Evolutionary conservation across 2,113 vertebrate species (phyloP).

Genomic region (Brachypteracias leptosomus): DNA sequence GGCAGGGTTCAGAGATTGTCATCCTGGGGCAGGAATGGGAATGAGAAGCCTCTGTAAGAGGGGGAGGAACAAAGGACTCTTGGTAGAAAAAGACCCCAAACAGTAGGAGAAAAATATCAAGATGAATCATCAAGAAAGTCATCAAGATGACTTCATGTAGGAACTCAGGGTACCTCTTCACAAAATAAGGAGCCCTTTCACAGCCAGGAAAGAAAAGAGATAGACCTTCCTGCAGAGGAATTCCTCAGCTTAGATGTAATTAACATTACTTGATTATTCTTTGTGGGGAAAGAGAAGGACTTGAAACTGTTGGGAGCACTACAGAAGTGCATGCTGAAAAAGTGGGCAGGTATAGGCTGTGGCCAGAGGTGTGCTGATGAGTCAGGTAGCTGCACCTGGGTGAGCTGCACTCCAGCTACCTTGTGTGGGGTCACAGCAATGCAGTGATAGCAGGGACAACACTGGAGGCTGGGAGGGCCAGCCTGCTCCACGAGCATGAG

Average conservation of each 20-base stretch:
- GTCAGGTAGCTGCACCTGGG: background rate
- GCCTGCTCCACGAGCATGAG: rapidly evolving
- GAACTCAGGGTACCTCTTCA: background rate
- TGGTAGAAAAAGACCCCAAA: background rate
- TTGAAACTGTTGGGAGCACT: background rate
- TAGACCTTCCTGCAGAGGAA: background rate
- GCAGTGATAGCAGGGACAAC: background rate
- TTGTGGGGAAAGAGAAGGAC: background rate
- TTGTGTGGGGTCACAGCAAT: background rate
- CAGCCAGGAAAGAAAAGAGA: background rate
- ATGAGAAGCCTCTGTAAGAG: background rate
- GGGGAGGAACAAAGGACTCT: background rate
- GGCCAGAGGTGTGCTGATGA: background rate
- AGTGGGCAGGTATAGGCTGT: background rate
- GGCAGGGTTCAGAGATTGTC: background rate
- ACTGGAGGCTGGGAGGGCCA: background rate
- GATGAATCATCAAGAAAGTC: no score
- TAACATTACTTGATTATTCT: background rate
- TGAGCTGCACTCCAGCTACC: background rate
- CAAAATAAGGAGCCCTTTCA: background rate
- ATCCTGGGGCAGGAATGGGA: background rate
- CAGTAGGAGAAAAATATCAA: background rate
- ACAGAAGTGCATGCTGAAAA: background rate
- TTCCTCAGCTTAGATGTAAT: background rate
- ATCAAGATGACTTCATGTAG: background rate